These are phyloP conservation scores for Catharus fuscescens DNA, from an alignment of 2,113 vertebrate species.

Conservation along the genomic window DNA sequence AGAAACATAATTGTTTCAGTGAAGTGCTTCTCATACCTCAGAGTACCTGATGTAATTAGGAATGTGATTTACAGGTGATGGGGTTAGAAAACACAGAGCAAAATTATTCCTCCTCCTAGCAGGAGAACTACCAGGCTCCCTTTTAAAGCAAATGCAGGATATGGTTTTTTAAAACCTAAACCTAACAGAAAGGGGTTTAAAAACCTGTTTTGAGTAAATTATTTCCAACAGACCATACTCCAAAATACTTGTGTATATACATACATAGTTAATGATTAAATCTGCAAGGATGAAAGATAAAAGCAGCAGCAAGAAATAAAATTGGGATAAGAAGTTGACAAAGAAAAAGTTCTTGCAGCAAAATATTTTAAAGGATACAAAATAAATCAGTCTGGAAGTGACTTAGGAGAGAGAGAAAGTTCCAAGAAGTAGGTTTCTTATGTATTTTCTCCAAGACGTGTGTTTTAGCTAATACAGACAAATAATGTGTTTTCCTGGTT, in stretches of 20 bases:
- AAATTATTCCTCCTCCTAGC: not conserved
- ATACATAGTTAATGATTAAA: not conserved
- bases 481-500: not conserved
- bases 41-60: not conserved
- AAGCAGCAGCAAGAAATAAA: not conserved
- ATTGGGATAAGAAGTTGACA: not conserved
- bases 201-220: not conserved
- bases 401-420: not conserved
- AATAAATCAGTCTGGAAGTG: not conserved
- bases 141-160: not conserved
- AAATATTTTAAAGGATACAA: not conserved
- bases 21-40: not conserved
- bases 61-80: slow-evolving; percentile 23
- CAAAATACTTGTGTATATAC: not conserved
- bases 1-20: not conserved
- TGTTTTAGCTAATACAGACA: not conserved
- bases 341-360: not conserved
- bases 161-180: not conserved
- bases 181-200: not conserved
- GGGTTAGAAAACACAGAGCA: not conserved
- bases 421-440: not conserved
- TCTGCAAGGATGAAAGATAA: not conserved
- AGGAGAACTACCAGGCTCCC: not conserved
- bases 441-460: not conserved
- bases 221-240: not conserved